These are phyloP conservation scores for Bostrychus sinensis DNA, from an alignment of 2,113 vertebrate species.

Conservation along the genomic window DNA sequence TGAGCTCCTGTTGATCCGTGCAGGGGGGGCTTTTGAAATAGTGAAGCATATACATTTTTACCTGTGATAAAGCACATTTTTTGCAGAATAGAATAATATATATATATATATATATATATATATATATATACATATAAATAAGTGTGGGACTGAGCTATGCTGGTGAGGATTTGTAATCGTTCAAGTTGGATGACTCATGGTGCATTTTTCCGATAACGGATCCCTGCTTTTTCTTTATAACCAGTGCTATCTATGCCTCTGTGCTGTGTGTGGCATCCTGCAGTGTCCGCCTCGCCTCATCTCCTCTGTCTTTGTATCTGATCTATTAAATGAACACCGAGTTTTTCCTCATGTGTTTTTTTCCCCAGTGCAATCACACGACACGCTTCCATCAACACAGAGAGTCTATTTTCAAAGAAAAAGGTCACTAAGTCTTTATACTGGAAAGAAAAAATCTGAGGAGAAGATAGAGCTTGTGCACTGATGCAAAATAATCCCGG, in stretches of 20 bases:
- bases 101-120: no score
- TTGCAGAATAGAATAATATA: background rate
- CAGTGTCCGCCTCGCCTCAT: background rate
- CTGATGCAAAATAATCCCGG: background rate
- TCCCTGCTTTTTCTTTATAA: background rate
- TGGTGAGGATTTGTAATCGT: no score
- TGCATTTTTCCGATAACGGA: no score
- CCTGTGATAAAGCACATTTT: background rate
- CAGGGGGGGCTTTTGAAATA: no score
- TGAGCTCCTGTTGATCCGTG: background rate
- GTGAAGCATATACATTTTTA: background rate
- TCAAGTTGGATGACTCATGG: no score
- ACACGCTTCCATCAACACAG: background rate
- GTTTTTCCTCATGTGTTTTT: background rate
- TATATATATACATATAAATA: no score
- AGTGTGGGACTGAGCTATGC: background rate
- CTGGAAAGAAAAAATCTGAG: background rate
- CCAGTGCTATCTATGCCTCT: background rate
- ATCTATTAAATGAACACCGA: background rate
- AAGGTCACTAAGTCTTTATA: background rate
- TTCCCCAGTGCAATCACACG: background rate
- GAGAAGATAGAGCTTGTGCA: background rate
- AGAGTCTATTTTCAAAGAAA: background rate
- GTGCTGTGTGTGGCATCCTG: background rate
- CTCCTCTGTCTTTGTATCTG: background rate